These are phyloP conservation scores for Radopholus similis DNA, from an alignment of 1,140 invertebrate species.

Conservation along the genomic window DNA sequence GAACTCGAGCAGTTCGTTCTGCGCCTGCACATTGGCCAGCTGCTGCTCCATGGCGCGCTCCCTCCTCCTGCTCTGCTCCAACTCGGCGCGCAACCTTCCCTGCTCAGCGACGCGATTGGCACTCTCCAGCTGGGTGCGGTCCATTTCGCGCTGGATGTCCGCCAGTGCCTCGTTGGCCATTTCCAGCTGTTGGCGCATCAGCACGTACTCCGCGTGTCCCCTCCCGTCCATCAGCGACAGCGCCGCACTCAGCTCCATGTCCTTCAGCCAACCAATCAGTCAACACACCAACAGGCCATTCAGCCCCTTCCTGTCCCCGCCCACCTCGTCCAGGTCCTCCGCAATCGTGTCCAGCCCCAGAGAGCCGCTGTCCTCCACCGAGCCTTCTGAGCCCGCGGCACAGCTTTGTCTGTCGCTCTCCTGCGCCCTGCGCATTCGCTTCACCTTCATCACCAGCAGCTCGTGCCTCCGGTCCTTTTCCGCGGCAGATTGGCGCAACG, in stretches of 20 bases:
- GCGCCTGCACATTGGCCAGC: conserved; percentile 39
- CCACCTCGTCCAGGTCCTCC: conserved; percentile 57
- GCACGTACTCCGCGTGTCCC: conserved; percentile 9
- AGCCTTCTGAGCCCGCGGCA: conserved; percentile 49
- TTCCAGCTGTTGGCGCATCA: conserved; percentile 38
- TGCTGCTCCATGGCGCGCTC: conserved; percentile 37
- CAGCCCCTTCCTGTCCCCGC: conserved; percentile 3
- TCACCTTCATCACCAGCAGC: conserved; percentile 51
- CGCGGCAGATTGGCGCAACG: conserved; percentile 45
- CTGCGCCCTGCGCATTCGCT: conserved; percentile 21
- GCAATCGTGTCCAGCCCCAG: conserved; percentile 51
- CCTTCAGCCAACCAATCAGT: conserved; percentile 22
- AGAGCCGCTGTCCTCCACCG: conserved; percentile 35
- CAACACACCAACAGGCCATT: too few species aligned
- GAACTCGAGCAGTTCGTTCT: conserved; percentile 54
- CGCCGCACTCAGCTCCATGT: conserved; percentile 25
- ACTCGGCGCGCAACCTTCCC: conserved; percentile 1
- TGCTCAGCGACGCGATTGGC: background rate
- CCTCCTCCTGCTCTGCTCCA: background rate
- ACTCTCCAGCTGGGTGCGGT: background rate
- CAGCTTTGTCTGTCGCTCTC: conserved; percentile 49
- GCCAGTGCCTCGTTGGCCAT: conserved; percentile 26
- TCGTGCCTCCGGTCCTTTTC: conserved; percentile 56
- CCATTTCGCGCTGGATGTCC: conserved; percentile 28
- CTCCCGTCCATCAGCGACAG: conserved; percentile 15